Percentiles rank a stretch among this genome's conserved stretches.
phyloP scores from a whole-genome alignment of 2,113 vertebrate genomes.

The Malurus alboscapulatus region DNA sequence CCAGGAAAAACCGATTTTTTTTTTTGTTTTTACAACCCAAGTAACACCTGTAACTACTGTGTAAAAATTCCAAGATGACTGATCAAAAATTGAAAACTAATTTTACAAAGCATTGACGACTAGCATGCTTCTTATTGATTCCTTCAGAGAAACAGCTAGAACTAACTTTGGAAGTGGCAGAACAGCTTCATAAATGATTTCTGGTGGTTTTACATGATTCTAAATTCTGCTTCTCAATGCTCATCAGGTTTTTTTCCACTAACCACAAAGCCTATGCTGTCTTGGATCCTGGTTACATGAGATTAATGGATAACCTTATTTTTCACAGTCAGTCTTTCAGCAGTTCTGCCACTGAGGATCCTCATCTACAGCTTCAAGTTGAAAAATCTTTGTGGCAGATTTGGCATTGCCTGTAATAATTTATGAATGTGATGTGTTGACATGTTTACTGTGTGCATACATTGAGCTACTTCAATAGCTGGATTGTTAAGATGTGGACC shows the following conservation, averaged over 20 bases:
- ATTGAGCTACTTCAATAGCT: constrained; percentile 42
- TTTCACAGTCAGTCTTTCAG: constrained; percentile 19
- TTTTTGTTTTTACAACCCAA: not conserved
- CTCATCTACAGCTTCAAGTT: not conserved
- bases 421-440: constrained; percentile 47
- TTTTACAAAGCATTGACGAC: not conserved
- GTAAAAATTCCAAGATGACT: not conserved
- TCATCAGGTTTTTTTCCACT: not conserved
- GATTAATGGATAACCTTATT: not conserved
- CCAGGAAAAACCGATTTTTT: not conserved
- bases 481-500: not conserved
- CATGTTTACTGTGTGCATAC: constrained; percentile 50
- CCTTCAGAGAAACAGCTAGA: not conserved
- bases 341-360: constrained; percentile 40
- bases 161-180: not conserved
- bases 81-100: not conserved
- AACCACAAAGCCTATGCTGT: not conserved
- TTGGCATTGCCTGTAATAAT: constrained; percentile 54
- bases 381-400: constrained; percentile 49
- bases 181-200: not conserved
- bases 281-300: not conserved
- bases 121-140: not conserved
- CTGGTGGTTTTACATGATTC: not conserved
- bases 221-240: not conserved
- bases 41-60: not conserved